phyloP scores from a whole-genome alignment of 1,140 invertebrate species.

The Caenorhabditis brenneri region DNA sequence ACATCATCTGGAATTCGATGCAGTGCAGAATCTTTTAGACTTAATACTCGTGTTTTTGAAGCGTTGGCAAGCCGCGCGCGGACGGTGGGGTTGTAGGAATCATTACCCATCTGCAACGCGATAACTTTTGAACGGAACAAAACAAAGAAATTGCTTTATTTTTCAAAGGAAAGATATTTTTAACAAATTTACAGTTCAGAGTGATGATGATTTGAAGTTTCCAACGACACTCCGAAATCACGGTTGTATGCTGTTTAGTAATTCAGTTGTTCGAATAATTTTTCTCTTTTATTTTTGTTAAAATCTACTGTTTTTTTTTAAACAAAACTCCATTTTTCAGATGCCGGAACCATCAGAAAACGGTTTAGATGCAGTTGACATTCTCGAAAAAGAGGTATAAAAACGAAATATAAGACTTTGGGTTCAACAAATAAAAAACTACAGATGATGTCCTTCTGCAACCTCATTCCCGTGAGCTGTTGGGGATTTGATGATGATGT shows the following conservation, averaged over 20 bases:
- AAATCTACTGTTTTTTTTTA: background rate
- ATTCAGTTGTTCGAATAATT: background rate
- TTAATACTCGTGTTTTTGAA: constrained; percentile 7
- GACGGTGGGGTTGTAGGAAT: background rate
- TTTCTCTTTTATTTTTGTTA: background rate
- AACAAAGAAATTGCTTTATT: no score
- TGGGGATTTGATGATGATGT: constrained; percentile 33
- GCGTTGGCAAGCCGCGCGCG: background rate
- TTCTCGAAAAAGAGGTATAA: background rate
- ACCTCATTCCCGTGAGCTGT: background rate
- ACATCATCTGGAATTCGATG: constrained; percentile 9
- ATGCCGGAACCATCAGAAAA: background rate
- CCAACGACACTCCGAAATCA: background rate
- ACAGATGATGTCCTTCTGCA: constrained; percentile 4
- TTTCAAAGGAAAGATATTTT: no score
- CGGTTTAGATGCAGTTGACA: background rate
- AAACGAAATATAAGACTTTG: background rate
- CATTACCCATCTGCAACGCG: background rate
- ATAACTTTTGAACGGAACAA: background rate
- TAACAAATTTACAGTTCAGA: no score
- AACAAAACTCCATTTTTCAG: background rate
- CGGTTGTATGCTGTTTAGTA: background rate
- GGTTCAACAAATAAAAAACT: background rate
- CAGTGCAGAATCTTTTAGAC: background rate
- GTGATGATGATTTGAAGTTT: background rate